Evolutionary conservation across 2,888 invertebrate genomes (phyloP), one percentile per base, ranked within the genome.

Genomic region (Heteropelma amictum): DNA sequence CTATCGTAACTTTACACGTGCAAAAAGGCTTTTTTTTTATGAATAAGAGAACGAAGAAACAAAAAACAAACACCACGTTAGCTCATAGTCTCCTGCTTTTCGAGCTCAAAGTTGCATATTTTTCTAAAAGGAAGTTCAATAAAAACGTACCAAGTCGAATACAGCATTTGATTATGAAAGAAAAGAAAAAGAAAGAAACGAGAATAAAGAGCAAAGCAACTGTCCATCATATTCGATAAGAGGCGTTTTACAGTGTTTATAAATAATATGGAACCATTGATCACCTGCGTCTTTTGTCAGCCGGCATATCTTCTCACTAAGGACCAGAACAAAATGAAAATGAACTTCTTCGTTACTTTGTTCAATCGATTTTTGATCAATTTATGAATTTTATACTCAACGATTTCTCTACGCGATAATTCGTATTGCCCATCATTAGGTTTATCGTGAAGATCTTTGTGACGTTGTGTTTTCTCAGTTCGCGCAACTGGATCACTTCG

Each of bases 291-390:
- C 72, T 72, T 77, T 70, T n/a, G 77, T 78, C 76, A 80, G 80
- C 75, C 81, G 82, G 83, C 86, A 86, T 86, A 85, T 86, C 85
- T 84, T 77, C 72, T 72, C n/a, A n/a, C 71, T 26, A 82, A 81
- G 82, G 84, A 83, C 83, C 83, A 83, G 76, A 69, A 40, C 23
- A 40, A 30, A 8, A 56, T 40, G 4, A 40, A 26, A 56, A 38
- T 5, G 3, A 56, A 71, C 56, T 71, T 42, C 38, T 67, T 38
- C 45, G 53, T 67, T 47, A 60, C 26, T 54, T 54, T 45, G 53
- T 60, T 67, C 54, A 47, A 47, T 67, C 61, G 54, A 67, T 40
- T 47, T 58, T 33, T 58, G 14, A 10, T 17, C n/a, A 10, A 40
- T 45, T 21, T 45, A 38, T 14, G 12, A 21, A 45, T 21, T 23